phyloP scores from a whole-genome alignment of 2,888 invertebrate species.

The Pristionchus exspectatus region DNA sequence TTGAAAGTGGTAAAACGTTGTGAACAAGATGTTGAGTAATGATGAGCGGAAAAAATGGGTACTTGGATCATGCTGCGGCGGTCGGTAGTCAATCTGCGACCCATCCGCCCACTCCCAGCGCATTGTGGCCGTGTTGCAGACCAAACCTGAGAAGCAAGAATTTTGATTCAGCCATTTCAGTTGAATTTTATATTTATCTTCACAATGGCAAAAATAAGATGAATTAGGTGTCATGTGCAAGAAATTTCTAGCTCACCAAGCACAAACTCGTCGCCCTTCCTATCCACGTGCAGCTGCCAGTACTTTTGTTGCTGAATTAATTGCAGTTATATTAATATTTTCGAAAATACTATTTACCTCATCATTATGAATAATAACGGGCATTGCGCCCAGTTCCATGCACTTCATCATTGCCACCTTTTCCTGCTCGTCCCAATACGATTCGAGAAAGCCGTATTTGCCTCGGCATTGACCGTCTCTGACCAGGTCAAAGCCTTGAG shows the following conservation, averaged over 20 bases:
- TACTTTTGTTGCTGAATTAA: background rate
- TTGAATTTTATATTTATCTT: too few relatives aligned
- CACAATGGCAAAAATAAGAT: too few relatives aligned
- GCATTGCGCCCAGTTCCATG: background rate
- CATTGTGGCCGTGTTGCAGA: background rate
- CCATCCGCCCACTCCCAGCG: background rate
- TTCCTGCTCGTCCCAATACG: background rate
- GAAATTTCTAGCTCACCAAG: background rate
- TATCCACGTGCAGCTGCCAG: background rate
- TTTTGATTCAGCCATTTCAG: too few relatives aligned
- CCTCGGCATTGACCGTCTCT: background rate
- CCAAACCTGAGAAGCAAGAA: background rate
- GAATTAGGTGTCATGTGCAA: too few relatives aligned
- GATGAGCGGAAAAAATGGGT: background rate
- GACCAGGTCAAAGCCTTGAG: background rate
- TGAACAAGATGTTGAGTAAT: background rate
- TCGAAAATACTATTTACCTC: background rate
- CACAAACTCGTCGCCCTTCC: background rate
- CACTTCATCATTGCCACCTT: background rate
- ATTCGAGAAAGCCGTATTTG: background rate
- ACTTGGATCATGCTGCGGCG: background rate
- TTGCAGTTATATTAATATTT: background rate
- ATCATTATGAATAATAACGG: constrained; percentile 2
- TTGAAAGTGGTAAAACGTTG: too few relatives aligned
- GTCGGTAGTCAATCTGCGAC: background rate